Percentiles rank a stretch among this genome's conserved stretches.
Conservation (phyloP, 2,113 vertebrate species). For the Speoplatyrhinus poulsoni region DNA sequence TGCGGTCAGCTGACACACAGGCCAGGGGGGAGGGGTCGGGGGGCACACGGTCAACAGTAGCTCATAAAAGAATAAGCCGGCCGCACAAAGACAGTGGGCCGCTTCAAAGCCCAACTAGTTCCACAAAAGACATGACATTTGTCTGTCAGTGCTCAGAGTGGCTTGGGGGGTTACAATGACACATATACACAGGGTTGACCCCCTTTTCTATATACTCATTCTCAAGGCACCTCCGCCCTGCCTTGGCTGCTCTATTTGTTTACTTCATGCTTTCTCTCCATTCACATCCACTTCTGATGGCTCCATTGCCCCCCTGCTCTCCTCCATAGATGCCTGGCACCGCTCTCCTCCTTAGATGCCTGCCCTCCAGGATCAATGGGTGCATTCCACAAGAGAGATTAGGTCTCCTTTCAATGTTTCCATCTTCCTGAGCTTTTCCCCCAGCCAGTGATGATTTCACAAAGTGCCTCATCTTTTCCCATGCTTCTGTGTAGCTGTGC, state of each 20-base stretch:
- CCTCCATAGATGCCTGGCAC: slow-evolving; percentile 52
- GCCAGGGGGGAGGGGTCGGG: background rate
- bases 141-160: slow-evolving; percentile 77
- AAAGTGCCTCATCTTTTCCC: background rate
- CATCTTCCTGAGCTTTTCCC: slow-evolving; percentile 59
- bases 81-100: slow-evolving; percentile 78
- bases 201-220: slow-evolving; percentile 72
- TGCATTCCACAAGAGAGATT: slow-evolving; percentile 63
- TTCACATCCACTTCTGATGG: slow-evolving; percentile 82
- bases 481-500: background rate
- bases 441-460: slow-evolving; percentile 20
- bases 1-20: slow-evolving; percentile 49
- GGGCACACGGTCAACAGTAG: slow-evolving; percentile 72
- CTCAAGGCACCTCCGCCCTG: slow-evolving; percentile 73
- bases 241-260: background rate
- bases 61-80: slow-evolving; percentile 83
- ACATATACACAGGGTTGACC: slow-evolving; percentile 76
- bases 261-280: slow-evolving; percentile 59
- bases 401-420: slow-evolving; percentile 75
- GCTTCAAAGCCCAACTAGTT: slow-evolving; percentile 77
- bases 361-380: slow-evolving; percentile 69
- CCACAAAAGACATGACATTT: slow-evolving; percentile 85
- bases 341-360: slow-evolving; percentile 30
- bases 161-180: slow-evolving; percentile 73
- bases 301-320: slow-evolving; percentile 77